Evolutionary conservation across 92 coral and sea anemone genomes (phyloP), one percentile per base, ranked within the genome.

Genomic region (Epizoanthus stellaris): DNA sequence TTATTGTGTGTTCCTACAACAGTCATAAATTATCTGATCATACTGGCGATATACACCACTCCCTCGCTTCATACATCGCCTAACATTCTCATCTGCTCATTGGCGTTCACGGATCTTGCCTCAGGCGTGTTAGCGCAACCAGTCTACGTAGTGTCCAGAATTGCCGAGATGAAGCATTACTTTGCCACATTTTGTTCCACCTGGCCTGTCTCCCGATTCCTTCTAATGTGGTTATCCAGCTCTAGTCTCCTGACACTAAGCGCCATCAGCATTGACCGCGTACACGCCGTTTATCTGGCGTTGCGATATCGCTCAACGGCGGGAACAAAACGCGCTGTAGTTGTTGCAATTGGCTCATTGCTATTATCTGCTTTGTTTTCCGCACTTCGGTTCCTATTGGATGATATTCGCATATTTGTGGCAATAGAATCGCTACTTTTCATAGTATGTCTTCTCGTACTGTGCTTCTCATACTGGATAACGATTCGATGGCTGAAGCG

Each of bases 61-160:
- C 82, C 82, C 8, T 76, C 82, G 21, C 82, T 76, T n/a, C 82
- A 76, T 45, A 76, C 82, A 3, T 76, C 69, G 8, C 82, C 82
- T 5, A 76, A 76, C 82, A 57, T n/a, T 59, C 68, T 76, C 68
- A 76, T 76, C 42, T 76, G 82, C 11, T 76, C 82, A 4, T 54
- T 76, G 54, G 82, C 82, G 6, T 60, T 76, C 19, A 76, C 82
- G 15, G 82, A 76, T 40, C 60, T 76, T 38, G 82, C 82, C 58
- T 76, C 82, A 13, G 82, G 82, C n/a, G 68, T 76, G 52, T 30
- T 76, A 8, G 82, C 82, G 8, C 82, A 76, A 68, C 82, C 82
- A 2, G 13, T 76, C 36, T 76, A 76, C 69, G 67, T 20, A 36
- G 68, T 76, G 20, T 76, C 82, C 53, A 76, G 82, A 60, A 42